These are phyloP conservation scores for Bufo bufo DNA, from an alignment of 2,113 vertebrate species.

Conservation along the genomic window DNA sequence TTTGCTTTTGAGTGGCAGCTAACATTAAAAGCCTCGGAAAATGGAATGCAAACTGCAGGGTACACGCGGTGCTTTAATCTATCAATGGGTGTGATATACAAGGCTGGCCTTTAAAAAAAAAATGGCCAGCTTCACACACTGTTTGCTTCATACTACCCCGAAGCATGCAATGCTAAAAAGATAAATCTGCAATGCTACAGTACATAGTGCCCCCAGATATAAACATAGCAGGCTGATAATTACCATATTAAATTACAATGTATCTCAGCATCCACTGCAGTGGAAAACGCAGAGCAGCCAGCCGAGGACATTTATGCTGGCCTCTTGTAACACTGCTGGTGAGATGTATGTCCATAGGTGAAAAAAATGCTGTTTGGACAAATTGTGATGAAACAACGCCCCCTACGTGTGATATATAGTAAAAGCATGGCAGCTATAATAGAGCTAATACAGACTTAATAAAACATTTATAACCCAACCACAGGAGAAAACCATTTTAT, in stretches of 20 bases:
- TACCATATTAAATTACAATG: slow-evolving; percentile 50
- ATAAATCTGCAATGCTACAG: slow-evolving; percentile 37
- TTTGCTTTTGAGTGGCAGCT: slow-evolving; percentile 58
- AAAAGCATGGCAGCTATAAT: neutral
- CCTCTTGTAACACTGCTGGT: slow-evolving; percentile 1
- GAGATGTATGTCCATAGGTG: slow-evolving; percentile 7
- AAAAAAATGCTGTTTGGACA: slow-evolving; percentile 23
- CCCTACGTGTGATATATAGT: slow-evolving; percentile 28
- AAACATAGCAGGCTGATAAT: slow-evolving; percentile 38
- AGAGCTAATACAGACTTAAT: neutral
- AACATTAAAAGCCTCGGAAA: slow-evolving; percentile 60
- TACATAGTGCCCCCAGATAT: slow-evolving; percentile 17
- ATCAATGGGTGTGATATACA: slow-evolving; percentile 59
- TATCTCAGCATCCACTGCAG: slow-evolving; percentile 36
- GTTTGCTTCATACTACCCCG: slow-evolving; percentile 36
- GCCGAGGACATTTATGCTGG: slow-evolving; percentile 23
- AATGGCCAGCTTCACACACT: slow-evolving; percentile 19
- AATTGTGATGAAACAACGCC: slow-evolving; percentile 43
- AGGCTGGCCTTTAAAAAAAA: slow-evolving; percentile 40
- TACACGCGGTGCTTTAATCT: slow-evolving; percentile 65
- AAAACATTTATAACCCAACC: neutral
- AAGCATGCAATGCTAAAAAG: slow-evolving; percentile 6
- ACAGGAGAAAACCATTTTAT: neutral
- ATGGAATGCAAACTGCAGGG: slow-evolving; percentile 62
- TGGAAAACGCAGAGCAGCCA: slow-evolving; percentile 25